These are phyloP conservation scores for Aleiodes leptofemur DNA, from an alignment of 2,888 invertebrate genomes.

Conservation along the genomic window DNA sequence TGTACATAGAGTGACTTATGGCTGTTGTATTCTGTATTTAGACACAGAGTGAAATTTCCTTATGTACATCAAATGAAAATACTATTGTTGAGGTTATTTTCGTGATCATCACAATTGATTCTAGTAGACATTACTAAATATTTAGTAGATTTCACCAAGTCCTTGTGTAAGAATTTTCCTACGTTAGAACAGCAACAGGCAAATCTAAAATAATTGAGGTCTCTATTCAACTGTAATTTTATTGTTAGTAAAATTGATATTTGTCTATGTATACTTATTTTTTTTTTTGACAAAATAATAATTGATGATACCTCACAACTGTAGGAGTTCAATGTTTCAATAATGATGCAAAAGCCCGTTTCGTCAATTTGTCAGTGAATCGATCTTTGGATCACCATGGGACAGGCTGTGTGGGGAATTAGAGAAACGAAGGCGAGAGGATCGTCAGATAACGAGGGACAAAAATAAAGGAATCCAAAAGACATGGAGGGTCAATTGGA, in stretches of 20 bases:
- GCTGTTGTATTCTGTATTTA: neutral
- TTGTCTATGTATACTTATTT: no score
- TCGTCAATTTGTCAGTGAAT: constrained; percentile 49
- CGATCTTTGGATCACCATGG: constrained; percentile 36
- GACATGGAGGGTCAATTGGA: neutral
- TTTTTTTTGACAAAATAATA: neutral
- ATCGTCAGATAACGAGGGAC: constrained; percentile 42
- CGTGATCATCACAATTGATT: no score
- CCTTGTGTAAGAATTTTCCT: no score
- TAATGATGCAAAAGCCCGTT: constrained; percentile 14
- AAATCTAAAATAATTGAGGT: no score
- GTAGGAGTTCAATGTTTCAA: constrained; percentile 20
- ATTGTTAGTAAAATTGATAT: no score
- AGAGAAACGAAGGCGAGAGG: constrained; percentile 38
- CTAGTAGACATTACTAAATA: no score
- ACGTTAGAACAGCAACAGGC: no score
- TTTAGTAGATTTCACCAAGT: no score
- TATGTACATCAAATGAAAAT: no score
- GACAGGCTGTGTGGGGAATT: constrained; percentile 30
- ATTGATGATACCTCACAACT: neutral
- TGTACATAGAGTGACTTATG: constrained; percentile 63
- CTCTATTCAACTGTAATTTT: no score
- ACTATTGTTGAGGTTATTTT: no score
- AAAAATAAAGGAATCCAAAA: constrained; percentile 31
- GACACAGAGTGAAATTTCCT: no score